Evolutionary conservation across 2,113 vertebrate species (phyloP).

Genomic region (Pelobates fuscus): DNA sequence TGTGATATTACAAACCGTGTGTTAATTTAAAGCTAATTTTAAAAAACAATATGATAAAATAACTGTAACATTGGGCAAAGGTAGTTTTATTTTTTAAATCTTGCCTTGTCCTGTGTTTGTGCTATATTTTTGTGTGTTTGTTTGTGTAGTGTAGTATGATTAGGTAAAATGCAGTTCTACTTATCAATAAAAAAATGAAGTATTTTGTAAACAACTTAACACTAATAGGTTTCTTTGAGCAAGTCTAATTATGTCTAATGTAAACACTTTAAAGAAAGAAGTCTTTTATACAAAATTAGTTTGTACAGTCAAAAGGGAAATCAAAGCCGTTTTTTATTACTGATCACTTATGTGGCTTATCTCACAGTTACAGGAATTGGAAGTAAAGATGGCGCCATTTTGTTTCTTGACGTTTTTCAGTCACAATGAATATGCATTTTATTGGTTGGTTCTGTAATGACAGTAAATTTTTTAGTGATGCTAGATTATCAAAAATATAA

Average conservation of each 20-base stretch:
- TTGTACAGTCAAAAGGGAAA: neutral
- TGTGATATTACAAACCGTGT: constrained; percentile 28
- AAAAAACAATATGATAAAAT: constrained; percentile 20
- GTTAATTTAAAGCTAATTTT: constrained; percentile 27
- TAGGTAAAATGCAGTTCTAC: constrained; percentile 4
- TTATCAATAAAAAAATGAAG: neutral
- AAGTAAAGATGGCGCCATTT: no score
- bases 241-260: constrained; percentile 5
- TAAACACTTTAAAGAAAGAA: neutral
- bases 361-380: no score
- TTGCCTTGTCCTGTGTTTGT: neutral
- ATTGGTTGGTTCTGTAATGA: no score
- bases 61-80: constrained; percentile 3
- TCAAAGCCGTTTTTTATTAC: neutral
- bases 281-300: neutral
- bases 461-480: no score
- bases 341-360: no score
- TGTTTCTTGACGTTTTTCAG: no score
- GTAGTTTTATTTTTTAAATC: neutral
- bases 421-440: no score
- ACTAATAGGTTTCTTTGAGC: constrained; percentile 1
- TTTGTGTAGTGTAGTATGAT: neutral
- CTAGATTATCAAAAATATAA: no score
- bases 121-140: neutral
- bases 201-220: constrained; percentile 12